A percentile compares a stretch with the other conserved stretches of the same genome.
Evolutionary conservation across 2,888 invertebrate genomes (phyloP).

Genomic region (Rhaphigaster nebulosa): DNA sequence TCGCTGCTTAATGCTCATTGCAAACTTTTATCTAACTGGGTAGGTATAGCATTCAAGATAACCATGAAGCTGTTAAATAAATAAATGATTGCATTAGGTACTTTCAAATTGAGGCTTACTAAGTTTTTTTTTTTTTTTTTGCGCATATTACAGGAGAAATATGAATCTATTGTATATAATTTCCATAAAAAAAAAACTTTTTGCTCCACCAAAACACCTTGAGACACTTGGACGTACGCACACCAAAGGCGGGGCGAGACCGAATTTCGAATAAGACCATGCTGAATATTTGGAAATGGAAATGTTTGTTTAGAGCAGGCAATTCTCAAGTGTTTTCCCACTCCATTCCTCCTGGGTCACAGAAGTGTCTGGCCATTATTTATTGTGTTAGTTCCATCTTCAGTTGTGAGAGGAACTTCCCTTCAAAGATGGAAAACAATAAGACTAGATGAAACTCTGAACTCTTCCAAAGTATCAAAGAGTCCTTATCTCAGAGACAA

Average conservation of each 20-base stretch:
- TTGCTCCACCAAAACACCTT: too few relatives aligned
- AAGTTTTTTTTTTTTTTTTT: too few relatives aligned
- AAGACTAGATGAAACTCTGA: not conserved
- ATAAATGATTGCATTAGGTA: too few relatives aligned
- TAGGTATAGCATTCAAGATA: not conserved
- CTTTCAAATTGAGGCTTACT: too few relatives aligned
- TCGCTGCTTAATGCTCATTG: not conserved
- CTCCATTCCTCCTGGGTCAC: not conserved
- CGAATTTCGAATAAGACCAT: not conserved
- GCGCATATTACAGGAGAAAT: too few relatives aligned
- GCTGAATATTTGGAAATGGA: not conserved
- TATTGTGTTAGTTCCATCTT: not conserved
- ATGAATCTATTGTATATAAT: too few relatives aligned
- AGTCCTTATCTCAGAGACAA: not conserved
- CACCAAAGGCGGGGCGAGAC: not conserved
- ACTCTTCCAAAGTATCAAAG: not conserved
- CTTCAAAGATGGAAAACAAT: conserved; percentile 1
- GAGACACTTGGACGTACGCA: not conserved
- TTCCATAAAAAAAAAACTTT: too few relatives aligned
- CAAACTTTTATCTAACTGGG: not conserved
- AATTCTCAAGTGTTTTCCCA: conserved; percentile 11
- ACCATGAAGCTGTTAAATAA: not conserved
- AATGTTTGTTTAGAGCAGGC: not conserved
- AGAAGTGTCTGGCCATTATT: not conserved
- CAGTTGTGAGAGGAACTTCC: not conserved